A percentile compares a stretch with the other conserved stretches of the same genome.
Conservation (phyloP, 2,797 vertebrate genomes). For the Liparis tanakae region DNA sequence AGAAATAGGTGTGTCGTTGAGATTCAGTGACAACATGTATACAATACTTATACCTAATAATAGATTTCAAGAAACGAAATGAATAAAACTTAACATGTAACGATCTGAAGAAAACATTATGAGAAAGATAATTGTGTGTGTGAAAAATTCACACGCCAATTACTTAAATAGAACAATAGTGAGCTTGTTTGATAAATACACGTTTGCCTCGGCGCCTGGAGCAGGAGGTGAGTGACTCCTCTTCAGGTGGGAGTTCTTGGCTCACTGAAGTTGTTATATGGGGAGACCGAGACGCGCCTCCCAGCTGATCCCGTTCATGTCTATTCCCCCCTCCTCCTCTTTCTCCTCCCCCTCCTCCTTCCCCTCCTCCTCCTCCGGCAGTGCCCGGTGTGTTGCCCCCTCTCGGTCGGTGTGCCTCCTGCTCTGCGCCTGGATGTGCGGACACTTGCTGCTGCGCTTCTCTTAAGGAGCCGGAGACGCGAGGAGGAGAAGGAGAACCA, state of each 20-base stretch:
- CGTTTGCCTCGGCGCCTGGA: conserved; percentile 18
- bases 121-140: no score
- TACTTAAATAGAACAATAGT: not conserved
- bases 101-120: not conserved
- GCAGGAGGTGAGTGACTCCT: conserved; percentile 58
- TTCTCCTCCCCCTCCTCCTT: conserved; percentile 16
- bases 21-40: not conserved
- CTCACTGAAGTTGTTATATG: conserved; percentile 41
- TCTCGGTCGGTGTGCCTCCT: conserved; percentile 39
- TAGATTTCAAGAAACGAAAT: not conserved
- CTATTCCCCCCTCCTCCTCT: conserved; percentile 2
- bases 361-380: conserved; percentile 10
- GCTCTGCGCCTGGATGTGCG: conserved; percentile 59
- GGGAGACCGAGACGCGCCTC: conserved; percentile 66
- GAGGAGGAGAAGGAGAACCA: conserved; percentile 62
- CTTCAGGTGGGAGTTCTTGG: conserved; percentile 49
- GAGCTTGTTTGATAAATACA: not conserved
- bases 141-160: not conserved
- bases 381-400: conserved; percentile 46
- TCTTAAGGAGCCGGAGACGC: conserved; percentile 49
- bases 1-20: not conserved
- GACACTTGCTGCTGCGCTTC: conserved; percentile 70
- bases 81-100: not conserved
- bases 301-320: conserved; percentile 62
- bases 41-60: not conserved